Evolutionary conservation across 1,140 invertebrate genomes (phyloP), one percentile per base, ranked within the genome.

Genomic region (Psix sp.): DNA sequence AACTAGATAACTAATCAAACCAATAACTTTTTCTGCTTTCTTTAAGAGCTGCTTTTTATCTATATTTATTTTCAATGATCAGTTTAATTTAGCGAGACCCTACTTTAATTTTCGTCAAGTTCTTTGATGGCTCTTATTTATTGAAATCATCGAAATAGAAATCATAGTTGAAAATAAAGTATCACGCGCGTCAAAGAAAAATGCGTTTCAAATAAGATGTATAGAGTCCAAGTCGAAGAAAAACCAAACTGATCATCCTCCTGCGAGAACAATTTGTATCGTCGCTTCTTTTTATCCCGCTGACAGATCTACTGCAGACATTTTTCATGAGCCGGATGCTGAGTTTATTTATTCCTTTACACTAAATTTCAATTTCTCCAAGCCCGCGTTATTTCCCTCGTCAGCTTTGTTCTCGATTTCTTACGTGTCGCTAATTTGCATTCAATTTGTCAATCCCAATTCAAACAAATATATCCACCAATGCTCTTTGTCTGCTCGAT

Each of bases 241-340:
- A 70, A 74, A 68, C 63, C 45, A 68, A 74, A 74, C 72, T 74
- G 72, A 74, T 74, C 59, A 63, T 68, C 52, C 63, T 74, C 72
- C 51, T 52, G 65, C 46, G 65, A 70, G 65, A 66, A 75, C 65
- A 75, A 70, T 75, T 75, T 75, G 72, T 70, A 75, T 65, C 40
- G 63, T 63, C 52, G 54, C 63, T 74, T 54, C 52, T 70, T 75
- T 75, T 70, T 75, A 70, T 65, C 48, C 60, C 42, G 63, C 72
- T 75, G 72, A 75, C 72, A 75, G 65, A 75, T 70, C 59, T 70
- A 75, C 72, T 68, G 59, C 72, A 68, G 57, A 62, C 72, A 74
- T 74, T 68, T 68, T 43, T 74, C 72, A 74, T 74, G 63, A 68
- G 68, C 72, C 72, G 72, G 72, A 74, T 74, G 52, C 59, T 7